Base-by-base conservation (phyloP, 2,797 vertebrate species). In the Masticophis lateralis region DNA sequence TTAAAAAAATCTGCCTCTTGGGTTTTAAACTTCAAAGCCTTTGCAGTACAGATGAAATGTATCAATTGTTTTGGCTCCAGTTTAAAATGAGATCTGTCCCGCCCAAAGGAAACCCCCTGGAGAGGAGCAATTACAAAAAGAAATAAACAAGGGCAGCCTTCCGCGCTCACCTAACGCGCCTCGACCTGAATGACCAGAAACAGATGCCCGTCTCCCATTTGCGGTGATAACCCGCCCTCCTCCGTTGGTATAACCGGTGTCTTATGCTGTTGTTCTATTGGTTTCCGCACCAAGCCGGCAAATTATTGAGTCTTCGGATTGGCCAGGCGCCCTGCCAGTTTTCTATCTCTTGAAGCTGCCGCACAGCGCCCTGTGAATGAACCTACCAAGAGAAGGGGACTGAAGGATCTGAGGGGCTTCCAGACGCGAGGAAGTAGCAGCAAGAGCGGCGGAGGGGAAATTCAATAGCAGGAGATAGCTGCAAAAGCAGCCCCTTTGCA, bases 301-400 rank as follows among this genome's bases (percentile, higher is more conserved):
- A 32, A 43, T 74, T 14, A 87, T 90, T 56, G 14, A 0, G 94
- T 18, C 0, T 83, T 13, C 2, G 51, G 61, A 96, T 95, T 97
- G 96, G 96, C 2, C 94, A 25, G 25, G 22, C 0, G 55, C 4
- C 18, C 90, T 59, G 94, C 20, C 96, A 79, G 57, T 95, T 92
- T 28, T 0, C 5, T 13, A 1, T n/a, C 57, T 8, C 25, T 37
- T 28, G 89, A 61, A 87, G 93, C 91, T 60, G 93, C 61, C 83
- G 61, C 63, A 69, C 91, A n/a, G 88, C 25, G 51, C 37, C 20
- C 37, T 59, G 89, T 88, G 63, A 92, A 90, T 47, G 16, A 11
- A 60, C 32, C 90, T 0, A 9, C 22, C 22, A 66, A 69, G 63
- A n/a, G 56, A 61, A 56, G 12, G 63, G 4, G 59, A 2, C 32